Percentiles rank a stretch among this genome's conserved stretches.
Conservation (phyloP, 2,888 invertebrate genomes). For the Spilosoma lubricipeda region DNA sequence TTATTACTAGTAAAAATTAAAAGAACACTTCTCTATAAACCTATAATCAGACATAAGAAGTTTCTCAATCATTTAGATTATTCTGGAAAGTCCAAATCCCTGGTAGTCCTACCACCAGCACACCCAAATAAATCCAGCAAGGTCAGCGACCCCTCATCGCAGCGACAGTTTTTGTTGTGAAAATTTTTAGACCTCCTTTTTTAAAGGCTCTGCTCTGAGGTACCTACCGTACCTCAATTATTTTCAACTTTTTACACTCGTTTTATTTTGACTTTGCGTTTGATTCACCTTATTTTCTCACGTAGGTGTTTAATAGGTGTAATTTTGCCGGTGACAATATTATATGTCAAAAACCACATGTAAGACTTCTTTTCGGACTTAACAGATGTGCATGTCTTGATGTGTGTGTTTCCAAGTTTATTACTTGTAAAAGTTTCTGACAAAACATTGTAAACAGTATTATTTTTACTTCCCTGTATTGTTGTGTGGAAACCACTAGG, state of each 20-base stretch:
- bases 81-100: conserved; percentile 18
- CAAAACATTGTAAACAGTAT: not conserved
- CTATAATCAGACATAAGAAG: too few species aligned
- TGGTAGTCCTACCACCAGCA: conserved; percentile 48
- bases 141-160: conserved; percentile 72
- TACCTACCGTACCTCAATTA: conserved; percentile 71
- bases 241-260: conserved; percentile 80
- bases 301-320: conserved; percentile 55
- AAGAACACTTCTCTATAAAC: too few species aligned
- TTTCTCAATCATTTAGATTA: not conserved
- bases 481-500: too few species aligned
- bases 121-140: conserved; percentile 75
- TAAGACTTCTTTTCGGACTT: conserved; percentile 6
- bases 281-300: conserved; percentile 56
- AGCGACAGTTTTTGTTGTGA: conserved; percentile 80
- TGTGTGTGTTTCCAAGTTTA: not conserved
- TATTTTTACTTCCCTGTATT: not conserved
- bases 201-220: conserved; percentile 56
- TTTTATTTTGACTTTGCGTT: conserved; percentile 74
- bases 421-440: not conserved
- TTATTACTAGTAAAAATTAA: too few species aligned
- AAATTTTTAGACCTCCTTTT: conserved; percentile 75
- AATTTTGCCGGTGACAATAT: conserved; percentile 39
- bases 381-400: not conserved
- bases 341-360: conserved; percentile 1